phyloP scores from a whole-genome alignment of 1,140 invertebrate species.

The Coptotermes formosanus region DNA sequence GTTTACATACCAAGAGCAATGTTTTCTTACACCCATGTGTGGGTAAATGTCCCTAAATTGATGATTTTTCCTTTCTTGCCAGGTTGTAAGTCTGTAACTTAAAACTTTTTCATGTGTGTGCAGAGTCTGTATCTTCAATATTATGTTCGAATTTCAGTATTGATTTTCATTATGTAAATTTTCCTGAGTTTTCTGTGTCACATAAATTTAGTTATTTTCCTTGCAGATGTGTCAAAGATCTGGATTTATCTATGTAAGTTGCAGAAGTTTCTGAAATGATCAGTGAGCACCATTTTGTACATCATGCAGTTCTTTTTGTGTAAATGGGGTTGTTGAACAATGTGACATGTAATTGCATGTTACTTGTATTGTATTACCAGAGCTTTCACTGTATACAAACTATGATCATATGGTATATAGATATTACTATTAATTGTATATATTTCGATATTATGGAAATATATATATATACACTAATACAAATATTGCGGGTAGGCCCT shows the following conservation, averaged over 20 bases:
- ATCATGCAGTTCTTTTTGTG: not conserved
- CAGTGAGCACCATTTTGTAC: not conserved
- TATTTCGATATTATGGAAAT: constrained; percentile 27
- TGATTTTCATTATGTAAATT: not conserved
- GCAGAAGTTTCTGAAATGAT: not conserved
- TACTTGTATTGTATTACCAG: constrained; percentile 7
- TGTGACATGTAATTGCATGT: not conserved
- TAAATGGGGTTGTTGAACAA: not conserved
- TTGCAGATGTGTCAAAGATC: not conserved
- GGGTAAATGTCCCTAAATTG: too few relatives aligned
- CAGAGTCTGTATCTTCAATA: too few relatives aligned
- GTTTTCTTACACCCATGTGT: too few relatives aligned
- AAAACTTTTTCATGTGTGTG: too few relatives aligned
- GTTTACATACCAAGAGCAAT: too few relatives aligned
- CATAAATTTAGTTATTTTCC: not conserved
- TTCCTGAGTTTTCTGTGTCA: not conserved
- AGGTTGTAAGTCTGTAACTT: too few relatives aligned
- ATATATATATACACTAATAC: not conserved
- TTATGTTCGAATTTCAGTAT: not conserved
- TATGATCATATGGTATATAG: constrained; percentile 16
- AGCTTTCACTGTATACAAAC: constrained; percentile 30
- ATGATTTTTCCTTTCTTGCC: too few relatives aligned
- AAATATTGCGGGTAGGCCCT: constrained; percentile 27
- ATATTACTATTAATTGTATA: constrained; percentile 20
- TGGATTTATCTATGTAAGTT: not conserved